Evolutionary conservation across 2,888 invertebrate genomes (phyloP).

Genomic region (Uropetala carovei): DNA sequence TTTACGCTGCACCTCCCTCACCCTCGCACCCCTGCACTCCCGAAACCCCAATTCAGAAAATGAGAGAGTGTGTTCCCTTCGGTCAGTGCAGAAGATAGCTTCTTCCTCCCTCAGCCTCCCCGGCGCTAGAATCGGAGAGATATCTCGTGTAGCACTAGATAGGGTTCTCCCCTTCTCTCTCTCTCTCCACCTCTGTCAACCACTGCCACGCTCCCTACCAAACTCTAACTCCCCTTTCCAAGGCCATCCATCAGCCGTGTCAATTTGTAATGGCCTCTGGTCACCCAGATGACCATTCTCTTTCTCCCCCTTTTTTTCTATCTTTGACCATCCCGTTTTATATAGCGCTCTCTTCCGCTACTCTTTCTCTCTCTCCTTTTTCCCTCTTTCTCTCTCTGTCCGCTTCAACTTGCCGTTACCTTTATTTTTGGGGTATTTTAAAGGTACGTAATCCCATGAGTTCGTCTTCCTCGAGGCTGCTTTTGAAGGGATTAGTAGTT

Average conservation of each 20-base stretch:
- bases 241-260: constrained; percentile 78
- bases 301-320: constrained; percentile 12
- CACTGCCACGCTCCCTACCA: constrained; percentile 58
- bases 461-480: neutral
- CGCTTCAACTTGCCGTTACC: neutral
- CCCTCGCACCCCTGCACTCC: constrained; percentile 65
- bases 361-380: constrained; percentile 67
- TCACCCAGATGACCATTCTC: constrained; percentile 59
- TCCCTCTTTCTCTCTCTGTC: constrained; percentile 58
- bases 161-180: constrained; percentile 40
- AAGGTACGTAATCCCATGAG: neutral
- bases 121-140: constrained; percentile 65
- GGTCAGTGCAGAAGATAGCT: constrained; percentile 63
- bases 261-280: constrained; percentile 76
- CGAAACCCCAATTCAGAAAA: constrained; percentile 69
- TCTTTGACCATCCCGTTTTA: constrained; percentile 66
- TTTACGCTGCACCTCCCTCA: constrained; percentile 67
- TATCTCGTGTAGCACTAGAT: constrained; percentile 67
- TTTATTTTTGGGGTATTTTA: too few relatives aligned
- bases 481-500: too few relatives aligned
- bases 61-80: constrained; percentile 68
- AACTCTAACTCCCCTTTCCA: constrained; percentile 37
- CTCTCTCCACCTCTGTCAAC: constrained; percentile 50
- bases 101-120: neutral
- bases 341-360: constrained; percentile 65